Evolutionary conservation across 2,888 invertebrate genomes (phyloP).

Genomic region (Nomada fucata): DNA sequence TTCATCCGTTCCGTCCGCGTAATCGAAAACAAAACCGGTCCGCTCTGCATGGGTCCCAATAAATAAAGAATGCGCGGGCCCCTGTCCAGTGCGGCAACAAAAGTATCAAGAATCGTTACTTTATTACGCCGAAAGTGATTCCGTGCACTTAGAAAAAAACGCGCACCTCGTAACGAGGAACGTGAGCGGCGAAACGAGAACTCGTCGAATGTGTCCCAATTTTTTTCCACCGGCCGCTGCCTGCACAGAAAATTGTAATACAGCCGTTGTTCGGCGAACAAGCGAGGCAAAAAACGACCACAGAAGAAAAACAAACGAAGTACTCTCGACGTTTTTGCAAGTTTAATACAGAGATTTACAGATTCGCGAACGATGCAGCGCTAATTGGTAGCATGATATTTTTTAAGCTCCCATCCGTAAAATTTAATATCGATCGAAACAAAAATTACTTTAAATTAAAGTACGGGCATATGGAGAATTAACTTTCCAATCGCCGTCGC

Average conservation of each 20-base stretch:
- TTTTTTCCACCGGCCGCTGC: neutral
- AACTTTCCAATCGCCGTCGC: too few relatives aligned
- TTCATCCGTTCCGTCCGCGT: constrained; percentile 17
- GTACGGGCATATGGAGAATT: too few relatives aligned
- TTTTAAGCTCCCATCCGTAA: too few relatives aligned
- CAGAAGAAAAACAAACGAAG: neutral
- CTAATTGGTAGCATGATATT: neutral
- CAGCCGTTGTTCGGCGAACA: neutral
- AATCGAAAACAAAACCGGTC: constrained; percentile 31
- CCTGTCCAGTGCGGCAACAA: constrained; percentile 19
- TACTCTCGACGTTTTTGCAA: neutral
- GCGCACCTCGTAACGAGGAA: constrained; percentile 14
- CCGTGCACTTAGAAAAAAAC: constrained; percentile 19
- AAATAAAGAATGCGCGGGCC: constrained; percentile 20
- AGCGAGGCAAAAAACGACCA: too few relatives aligned
- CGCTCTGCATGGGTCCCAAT: constrained; percentile 26
- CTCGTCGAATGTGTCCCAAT: neutral
- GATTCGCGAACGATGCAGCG: neutral
- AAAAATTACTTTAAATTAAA: too few relatives aligned
- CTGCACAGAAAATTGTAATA: neutral
- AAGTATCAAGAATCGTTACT: constrained; percentile 37
- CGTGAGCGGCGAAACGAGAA: neutral
- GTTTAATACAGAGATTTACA: neutral
- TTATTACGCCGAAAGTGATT: constrained; percentile 42
- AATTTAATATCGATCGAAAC: too few relatives aligned